Evolutionary conservation across 2,888 invertebrate genomes (phyloP).

Genomic region (Idaea straminata): DNA sequence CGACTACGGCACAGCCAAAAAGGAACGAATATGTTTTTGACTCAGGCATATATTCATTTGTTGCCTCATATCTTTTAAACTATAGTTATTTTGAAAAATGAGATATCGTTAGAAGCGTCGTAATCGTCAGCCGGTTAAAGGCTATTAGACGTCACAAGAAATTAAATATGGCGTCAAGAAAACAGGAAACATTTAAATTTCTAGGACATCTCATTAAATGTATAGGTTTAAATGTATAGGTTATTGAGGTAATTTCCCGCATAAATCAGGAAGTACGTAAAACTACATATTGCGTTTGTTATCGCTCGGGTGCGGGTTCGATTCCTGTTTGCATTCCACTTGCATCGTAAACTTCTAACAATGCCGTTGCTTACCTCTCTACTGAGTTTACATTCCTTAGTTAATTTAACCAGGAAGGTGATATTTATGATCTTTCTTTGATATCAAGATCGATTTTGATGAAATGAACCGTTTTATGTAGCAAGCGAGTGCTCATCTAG

Average conservation of each 20-base stretch:
- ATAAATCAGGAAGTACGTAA: not conserved
- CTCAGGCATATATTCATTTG: too few relatives aligned
- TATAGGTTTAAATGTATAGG: not conserved
- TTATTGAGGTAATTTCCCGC: not conserved
- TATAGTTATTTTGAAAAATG: too few relatives aligned
- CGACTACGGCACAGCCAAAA: too few relatives aligned
- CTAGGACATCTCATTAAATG: not conserved
- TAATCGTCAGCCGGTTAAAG: too few relatives aligned
- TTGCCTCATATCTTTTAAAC: too few relatives aligned
- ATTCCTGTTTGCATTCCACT: constrained; percentile 69
- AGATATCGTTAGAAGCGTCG: too few relatives aligned
- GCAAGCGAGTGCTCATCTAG: too few relatives aligned
- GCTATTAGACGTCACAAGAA: too few relatives aligned
- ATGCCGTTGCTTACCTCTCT: constrained; percentile 39
- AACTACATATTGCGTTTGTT: constrained; percentile 34
- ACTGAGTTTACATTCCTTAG: constrained; percentile 32
- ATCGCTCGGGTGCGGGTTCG: constrained; percentile 48
- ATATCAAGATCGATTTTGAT: not conserved
- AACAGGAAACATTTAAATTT: not conserved
- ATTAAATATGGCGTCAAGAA: too few relatives aligned
- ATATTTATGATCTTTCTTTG: not conserved
- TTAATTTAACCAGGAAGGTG: not conserved
- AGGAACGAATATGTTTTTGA: too few relatives aligned
- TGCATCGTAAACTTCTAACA: constrained; percentile 55
- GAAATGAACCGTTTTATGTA: too few relatives aligned